Evolutionary conservation across 53 echinoderm and acorn worm genomes (phyloP).

Genomic region (Holothuria leucospilota): DNA sequence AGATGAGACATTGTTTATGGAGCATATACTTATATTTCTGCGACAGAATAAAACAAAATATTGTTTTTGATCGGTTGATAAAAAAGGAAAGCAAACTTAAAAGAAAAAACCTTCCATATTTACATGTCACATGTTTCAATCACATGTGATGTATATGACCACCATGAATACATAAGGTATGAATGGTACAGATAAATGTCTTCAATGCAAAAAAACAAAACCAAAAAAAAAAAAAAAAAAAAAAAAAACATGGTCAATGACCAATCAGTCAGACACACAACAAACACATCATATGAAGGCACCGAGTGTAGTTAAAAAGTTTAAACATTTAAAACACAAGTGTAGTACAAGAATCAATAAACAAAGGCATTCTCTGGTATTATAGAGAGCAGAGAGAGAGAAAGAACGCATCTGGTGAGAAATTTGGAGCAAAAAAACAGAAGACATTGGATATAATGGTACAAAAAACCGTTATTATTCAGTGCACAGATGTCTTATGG

Average conservation of each 20-base stretch:
- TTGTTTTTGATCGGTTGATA: constrained; percentile 17
- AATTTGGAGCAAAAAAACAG: no score
- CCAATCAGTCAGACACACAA: constrained; percentile 20
- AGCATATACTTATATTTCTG: constrained; percentile 42
- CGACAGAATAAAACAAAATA: constrained; percentile 42
- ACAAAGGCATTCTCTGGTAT: constrained; percentile 46
- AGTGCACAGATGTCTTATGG: no score
- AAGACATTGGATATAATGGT: no score
- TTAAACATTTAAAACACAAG: background rate
- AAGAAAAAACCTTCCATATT: background rate
- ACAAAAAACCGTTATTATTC: no score
- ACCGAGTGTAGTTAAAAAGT: constrained; percentile 30
- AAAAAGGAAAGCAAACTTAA: constrained; percentile 33
- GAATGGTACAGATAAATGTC: constrained; percentile 1
- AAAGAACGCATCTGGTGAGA: constrained; percentile 6
- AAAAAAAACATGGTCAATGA: background rate
- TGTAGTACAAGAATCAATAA: background rate
- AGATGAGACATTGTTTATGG: background rate
- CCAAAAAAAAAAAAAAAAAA: background rate
- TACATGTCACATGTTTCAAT: background rate
- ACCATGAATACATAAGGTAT: constrained; percentile 47
- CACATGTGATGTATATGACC: background rate
- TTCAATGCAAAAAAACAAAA: constrained; percentile 1
- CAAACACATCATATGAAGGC: constrained; percentile 29
- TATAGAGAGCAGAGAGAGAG: constrained; percentile 20